Evolutionary conservation across 2,113 vertebrate genomes (phyloP).

Genomic region (Megatriorchis doriae): DNA sequence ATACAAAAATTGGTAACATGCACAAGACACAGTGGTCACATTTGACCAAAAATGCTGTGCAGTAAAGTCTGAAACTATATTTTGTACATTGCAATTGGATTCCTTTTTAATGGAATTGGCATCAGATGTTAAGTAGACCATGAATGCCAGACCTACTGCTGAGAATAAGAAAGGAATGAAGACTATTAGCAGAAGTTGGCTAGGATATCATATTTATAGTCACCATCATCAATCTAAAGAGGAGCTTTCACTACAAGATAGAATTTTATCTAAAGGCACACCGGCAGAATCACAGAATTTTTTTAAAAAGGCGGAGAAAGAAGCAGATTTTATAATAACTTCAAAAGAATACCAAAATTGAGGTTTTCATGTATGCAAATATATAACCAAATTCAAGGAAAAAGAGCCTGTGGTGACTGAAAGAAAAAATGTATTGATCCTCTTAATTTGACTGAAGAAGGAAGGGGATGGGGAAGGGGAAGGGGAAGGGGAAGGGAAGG

Average conservation of each 20-base stretch:
- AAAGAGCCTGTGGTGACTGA: not conserved
- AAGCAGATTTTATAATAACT: not conserved
- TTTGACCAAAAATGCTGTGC: not conserved
- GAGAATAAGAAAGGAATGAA: not conserved
- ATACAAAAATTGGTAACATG: not conserved
- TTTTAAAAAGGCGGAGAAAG: not conserved
- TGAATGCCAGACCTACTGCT: not conserved
- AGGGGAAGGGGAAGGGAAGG: not conserved
- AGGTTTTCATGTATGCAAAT: rapidly evolving
- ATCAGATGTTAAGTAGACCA: not conserved
- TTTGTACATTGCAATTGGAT: not conserved
- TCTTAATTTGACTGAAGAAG: not conserved
- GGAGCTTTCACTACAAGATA: not conserved
- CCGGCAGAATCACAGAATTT: not conserved
- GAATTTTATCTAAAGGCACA: not conserved
- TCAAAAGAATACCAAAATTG: not conserved
- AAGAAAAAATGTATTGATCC: not conserved
- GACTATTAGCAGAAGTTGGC: not conserved
- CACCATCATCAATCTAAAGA: not conserved
- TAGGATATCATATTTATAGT: not conserved
- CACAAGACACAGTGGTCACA: not conserved
- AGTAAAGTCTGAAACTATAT: not conserved
- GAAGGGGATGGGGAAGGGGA: no score
- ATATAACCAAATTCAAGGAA: not conserved
- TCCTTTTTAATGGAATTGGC: not conserved